Percentiles rank a stretch among this genome's conserved stretches.
Conservation (phyloP, 2,113 vertebrate species). For the Nicator chloris region DNA sequence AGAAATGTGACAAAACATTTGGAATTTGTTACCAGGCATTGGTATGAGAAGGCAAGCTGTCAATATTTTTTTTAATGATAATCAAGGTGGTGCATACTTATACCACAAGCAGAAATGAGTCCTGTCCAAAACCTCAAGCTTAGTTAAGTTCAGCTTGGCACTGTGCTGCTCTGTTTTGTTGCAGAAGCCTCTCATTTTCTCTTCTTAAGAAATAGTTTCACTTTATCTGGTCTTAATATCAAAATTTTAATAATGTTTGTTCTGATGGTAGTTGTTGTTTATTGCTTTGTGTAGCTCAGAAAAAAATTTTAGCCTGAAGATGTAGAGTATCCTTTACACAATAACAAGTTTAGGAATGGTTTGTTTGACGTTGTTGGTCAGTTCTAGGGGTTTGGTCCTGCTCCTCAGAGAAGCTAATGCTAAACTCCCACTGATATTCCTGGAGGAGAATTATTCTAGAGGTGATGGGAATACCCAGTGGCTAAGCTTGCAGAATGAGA, state of each 20-base stretch:
- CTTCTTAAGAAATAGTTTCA: not conserved
- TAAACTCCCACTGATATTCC: not conserved
- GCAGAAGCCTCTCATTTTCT: not conserved
- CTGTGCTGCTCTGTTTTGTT: not conserved
- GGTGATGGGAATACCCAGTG: not conserved
- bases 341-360: not conserved
- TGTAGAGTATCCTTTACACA: accelerated
- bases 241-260: not conserved
- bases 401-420: not conserved
- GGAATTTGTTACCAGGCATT: constrained; percentile 80
- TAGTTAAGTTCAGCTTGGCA: constrained; percentile 36
- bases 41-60: constrained; percentile 83
- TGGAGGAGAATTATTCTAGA: not conserved
- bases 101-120: constrained; percentile 45
- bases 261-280: not conserved
- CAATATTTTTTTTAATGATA: constrained; percentile 79
- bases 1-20: constrained; percentile 88
- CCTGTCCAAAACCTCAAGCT: constrained; percentile 40
- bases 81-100: constrained; percentile 68
- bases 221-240: not conserved
- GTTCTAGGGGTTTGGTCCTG: not conserved
- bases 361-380: not conserved
- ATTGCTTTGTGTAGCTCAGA: not conserved
- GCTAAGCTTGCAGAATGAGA: not conserved
- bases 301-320: not conserved